A percentile compares a stretch with the other conserved stretches of the same genome.
Evolutionary conservation across 2,888 invertebrate species (phyloP).

Genomic region (Pimpla rufipes): DNA sequence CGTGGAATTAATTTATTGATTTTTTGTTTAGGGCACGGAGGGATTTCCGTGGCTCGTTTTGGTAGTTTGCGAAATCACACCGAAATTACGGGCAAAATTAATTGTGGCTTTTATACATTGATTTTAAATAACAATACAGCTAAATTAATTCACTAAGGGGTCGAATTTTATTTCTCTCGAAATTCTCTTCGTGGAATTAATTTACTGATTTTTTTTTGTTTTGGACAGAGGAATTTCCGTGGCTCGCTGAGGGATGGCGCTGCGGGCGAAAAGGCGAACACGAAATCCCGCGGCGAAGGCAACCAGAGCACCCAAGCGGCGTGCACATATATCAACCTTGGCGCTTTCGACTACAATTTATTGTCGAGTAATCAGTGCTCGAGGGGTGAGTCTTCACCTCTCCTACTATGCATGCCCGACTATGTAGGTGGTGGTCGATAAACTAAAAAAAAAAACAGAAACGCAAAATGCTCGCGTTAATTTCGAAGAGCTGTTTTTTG

Average conservation of each 20-base stretch:
- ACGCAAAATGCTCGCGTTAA: constrained; percentile 54
- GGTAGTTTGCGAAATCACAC: too few relatives aligned
- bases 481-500: constrained; percentile 52
- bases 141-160: too few relatives aligned
- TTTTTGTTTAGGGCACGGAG: too few relatives aligned
- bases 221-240: background rate
- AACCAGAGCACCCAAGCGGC: constrained; percentile 1
- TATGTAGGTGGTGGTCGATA: constrained; percentile 61
- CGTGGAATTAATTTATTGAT: too few relatives aligned
- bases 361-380: constrained; percentile 65
- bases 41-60: too few relatives aligned
- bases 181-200: too few relatives aligned
- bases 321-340: constrained; percentile 9
- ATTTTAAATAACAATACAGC: too few relatives aligned
- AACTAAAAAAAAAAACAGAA: constrained; percentile 63
- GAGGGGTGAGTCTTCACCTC: constrained; percentile 29
- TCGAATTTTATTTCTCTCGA: too few relatives aligned
- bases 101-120: too few relatives aligned
- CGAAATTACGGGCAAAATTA: background rate
- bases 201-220: too few relatives aligned
- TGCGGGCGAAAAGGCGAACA: background rate
- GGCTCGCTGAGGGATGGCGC: constrained; percentile 21
- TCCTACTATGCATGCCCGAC: background rate
- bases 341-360: constrained; percentile 62
- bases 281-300: constrained; percentile 17